Evolutionary conservation across 2,113 vertebrate genomes (phyloP), one percentile per base, ranked within the genome.

Genomic region (Muntiacus reevesi): DNA sequence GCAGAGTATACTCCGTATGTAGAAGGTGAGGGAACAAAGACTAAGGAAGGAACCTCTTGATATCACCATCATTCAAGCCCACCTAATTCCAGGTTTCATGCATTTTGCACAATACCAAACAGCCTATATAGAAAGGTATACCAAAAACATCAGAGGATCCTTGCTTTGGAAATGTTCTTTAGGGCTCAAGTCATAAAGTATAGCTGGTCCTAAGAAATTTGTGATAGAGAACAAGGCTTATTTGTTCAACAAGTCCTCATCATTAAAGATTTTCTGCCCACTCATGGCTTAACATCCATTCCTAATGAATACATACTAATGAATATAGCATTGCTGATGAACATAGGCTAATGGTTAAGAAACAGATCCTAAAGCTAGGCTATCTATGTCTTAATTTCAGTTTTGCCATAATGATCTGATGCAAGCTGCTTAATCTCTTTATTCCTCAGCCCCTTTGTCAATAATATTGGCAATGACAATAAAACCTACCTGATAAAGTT

Each of bases 151-250:
- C 50, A 92, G 67, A 94, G 67, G 11, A 85, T 30, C 52, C 9
- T 91, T 76, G 27, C 15, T 57, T 81, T 74, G 89, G 33, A 92
- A 89, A 89, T 71, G 45, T 62, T 81, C 28, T 71, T 71, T 62
- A 89, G 33, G 17, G 9, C 27, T 76, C 36, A 36, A 27, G 45
- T 64, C 45, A 64, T 81, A 82, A 85, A 57, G 43, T 25, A n/a
- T 21, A 23, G 13, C 25, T 82, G 13, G 13, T 55, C 87, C 83
- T 86, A 89, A 94, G 79, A 43, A 83, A 84, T 83, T 30, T 54
- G 13, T 87, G 28, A n/a, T 54, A 16, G 14, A 55, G 5, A 36
- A 30, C 54, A 78, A 93, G 27, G 54, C 25, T 81, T 17, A 5
- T 71, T 91, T 96, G 16, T 82, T 54, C 45, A 86, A 40, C 50